Evolutionary conservation across 2,113 vertebrate genomes (phyloP).

Genomic region (Cyphomyrus plagiostoma): DNA sequence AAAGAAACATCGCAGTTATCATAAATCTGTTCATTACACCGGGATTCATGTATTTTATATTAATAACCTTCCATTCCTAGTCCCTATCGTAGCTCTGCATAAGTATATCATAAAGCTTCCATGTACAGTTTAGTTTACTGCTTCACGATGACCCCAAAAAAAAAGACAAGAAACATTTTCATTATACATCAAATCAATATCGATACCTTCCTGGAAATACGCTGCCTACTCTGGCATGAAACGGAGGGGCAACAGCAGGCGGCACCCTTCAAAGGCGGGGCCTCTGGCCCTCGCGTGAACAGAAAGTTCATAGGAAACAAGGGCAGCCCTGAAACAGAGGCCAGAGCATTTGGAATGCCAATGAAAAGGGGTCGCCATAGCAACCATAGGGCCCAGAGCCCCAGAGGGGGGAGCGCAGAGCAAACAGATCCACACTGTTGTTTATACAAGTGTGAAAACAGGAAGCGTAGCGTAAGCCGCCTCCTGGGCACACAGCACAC

Average conservation of each 20-base stretch:
- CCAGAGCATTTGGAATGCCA: constrained; percentile 10
- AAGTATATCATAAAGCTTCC: constrained; percentile 19
- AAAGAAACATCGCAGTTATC: neutral
- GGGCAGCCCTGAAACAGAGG: neutral
- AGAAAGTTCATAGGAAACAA: constrained; percentile 1
- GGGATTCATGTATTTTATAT: neutral
- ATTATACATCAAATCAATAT: neutral
- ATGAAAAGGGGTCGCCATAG: constrained; percentile 13
- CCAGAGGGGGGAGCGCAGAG: neutral
- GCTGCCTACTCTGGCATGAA: neutral
- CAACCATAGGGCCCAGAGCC: constrained; percentile 5
- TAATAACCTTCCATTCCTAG: neutral
- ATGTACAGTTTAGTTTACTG: neutral
- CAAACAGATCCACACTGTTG: neutral
- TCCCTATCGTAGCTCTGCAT: neutral
- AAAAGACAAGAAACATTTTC: neutral
- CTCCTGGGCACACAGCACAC: neutral
- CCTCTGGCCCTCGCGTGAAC: neutral
- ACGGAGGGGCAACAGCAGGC: neutral
- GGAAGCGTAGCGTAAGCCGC: constrained; percentile 8
- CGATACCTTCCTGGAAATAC: neutral
- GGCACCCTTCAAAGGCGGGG: neutral
- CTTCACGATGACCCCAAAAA: neutral
- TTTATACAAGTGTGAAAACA: constrained; percentile 20
- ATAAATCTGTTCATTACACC: neutral